phyloP scores from a whole-genome alignment of 30 jellyfish, hydroid and myxozoan species.

The Turritopsis rubra region DNA sequence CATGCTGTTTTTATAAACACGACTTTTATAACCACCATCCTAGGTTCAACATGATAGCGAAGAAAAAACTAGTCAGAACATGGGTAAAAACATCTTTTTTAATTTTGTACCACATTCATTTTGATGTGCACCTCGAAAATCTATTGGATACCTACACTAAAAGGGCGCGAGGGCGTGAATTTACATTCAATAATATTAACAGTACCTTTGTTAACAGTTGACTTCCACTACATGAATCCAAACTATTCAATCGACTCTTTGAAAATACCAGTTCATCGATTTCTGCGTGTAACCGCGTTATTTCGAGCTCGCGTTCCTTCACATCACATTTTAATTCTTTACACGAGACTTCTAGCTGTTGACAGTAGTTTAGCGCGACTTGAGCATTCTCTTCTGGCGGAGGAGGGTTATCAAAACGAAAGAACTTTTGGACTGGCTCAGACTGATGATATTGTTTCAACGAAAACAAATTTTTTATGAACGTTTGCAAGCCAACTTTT shows the following conservation, averaged over 20 bases:
- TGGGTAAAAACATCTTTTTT: no score
- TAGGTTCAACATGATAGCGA: no score
- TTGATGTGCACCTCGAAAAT: no score
- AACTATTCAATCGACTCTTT: background rate
- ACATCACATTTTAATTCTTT: constrained; percentile 33
- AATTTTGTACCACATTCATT: no score
- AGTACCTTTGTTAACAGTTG: background rate
- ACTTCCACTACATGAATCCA: background rate
- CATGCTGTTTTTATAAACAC: no score
- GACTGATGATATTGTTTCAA: constrained; percentile 38
- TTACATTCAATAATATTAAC: background rate
- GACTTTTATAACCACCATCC: no score
- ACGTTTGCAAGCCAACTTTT: constrained; percentile 61
- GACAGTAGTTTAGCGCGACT: constrained; percentile 50
- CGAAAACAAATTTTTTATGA: constrained; percentile 48
- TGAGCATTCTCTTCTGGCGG: constrained; percentile 43
- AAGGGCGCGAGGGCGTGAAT: no score
- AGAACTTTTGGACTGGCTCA: constrained; percentile 47
- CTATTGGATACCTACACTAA: background rate
- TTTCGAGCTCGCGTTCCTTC: constrained; percentile 41
- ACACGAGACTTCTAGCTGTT: constrained; percentile 33
- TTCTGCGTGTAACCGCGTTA: background rate
- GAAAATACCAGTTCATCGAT: background rate
- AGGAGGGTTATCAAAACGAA: constrained; percentile 80
- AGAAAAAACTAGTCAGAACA: no score